Base-by-base conservation (phyloP, 1,140 invertebrate species). In the Belonocnema kinseyi region DNA sequence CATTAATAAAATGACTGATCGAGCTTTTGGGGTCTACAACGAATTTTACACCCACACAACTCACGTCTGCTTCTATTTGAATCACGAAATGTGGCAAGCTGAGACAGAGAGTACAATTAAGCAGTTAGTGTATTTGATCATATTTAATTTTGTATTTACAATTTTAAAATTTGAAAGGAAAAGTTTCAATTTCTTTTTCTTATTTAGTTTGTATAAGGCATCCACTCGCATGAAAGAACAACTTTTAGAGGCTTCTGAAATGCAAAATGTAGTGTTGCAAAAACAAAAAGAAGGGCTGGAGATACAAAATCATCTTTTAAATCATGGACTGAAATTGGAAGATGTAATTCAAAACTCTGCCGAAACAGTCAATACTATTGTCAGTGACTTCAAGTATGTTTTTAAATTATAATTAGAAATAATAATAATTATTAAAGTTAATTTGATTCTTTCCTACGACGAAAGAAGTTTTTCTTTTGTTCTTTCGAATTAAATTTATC, bases 1-100 rank as follows among this genome's bases (percentile, higher is more conserved):
- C 85, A 91, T 95, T 3, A 90, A 87, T 79, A 82, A 87, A 26
- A 92, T 95, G 92, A 88, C 92, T n/a, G 92, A 93, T 78, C 88
- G 92, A 50, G 93, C 93, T 16, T 93, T 94, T 77, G 88, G 90
- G 77, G 93, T 93, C 11, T 94, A 94, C 77, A 93, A 93, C 52
- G 93, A 94, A 82, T 95, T 95, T 85, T 95, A 95, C 83, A 94
- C 94, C 14, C 94, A 95, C 76, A 93, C 94, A 2, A 93, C 94
- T 77, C 94, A 94, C 80, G 94, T 95, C 58, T 95, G 95, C 85
- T 95, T 93, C 84, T 95, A 93, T 86, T 84, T 95, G 51, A 91
- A 93, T 85, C 92, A 92, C 50, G 93, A 95, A 88, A 85, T 93
- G 50, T 95, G 95, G 94, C 94, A 95, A 77, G 89, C 93, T 78